Base-by-base conservation (phyloP, 2,888 invertebrate genomes). In the Ceramica pisi region DNA sequence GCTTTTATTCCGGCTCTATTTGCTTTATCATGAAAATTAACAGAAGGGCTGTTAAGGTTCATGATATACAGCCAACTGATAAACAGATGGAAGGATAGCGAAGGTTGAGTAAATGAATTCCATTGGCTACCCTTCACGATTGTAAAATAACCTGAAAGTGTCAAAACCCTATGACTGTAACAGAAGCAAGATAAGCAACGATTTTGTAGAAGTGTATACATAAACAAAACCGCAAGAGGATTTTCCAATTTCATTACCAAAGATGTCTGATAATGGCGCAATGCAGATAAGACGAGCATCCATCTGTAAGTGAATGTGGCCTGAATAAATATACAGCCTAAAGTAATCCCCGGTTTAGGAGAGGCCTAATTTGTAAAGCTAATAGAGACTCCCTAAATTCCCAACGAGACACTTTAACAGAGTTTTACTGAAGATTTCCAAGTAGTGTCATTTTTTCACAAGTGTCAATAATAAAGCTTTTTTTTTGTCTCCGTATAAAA, bases 321-420 rank as follows among this genome's bases (percentile, higher is more conserved):
- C 35, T 64, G 53, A 78, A 63, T 78, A 75, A 78, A 78, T 64
- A 78, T 60, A 50, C 55, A 60, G 23, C 71, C 59, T 59, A 16
- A 78, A 55, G 50, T 71, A 78, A 71, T 60, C 50, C 55, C 7
- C 7, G 44, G 35, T 46, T 62, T 64, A 78, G 50, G 21, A 62
- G n/a, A 50, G 8, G 51, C 72, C 75, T 75, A 71, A 64, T 78
- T 78, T 79, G 72, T 79, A 60, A 71, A 79, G 79, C 44, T 65
- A 61, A 75, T 64, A 55, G 41, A 75, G 59, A 55, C 44, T 60
- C 46, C 21, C 51, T 35, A 31, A 65, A 70, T 59, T 56, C 70
- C 19, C 46, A 46, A 59, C 19, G 14, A 78, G 59, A 48, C 51
- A 57, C 19, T 46, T 63, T n/a, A 38, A 21, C 16, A 51, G 62